Conservation (phyloP, 2,797 vertebrate genomes). For the Eospalax fontanierii region DNA sequence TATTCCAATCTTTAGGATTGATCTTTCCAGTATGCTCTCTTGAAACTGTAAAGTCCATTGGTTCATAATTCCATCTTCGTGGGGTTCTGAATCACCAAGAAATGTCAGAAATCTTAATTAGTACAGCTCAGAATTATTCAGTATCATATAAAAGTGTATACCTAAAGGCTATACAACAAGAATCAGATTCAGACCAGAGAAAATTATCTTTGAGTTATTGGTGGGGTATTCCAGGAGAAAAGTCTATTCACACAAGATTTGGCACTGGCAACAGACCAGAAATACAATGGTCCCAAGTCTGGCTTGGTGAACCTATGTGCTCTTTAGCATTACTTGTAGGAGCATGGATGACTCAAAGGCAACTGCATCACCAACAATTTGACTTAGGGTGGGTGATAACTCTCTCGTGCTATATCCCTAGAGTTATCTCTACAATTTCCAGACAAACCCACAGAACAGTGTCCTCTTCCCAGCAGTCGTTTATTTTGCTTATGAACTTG, state of each 20-base stretch:
- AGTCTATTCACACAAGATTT: background rate
- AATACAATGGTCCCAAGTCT: too few relatives aligned
- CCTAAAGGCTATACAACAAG: too few relatives aligned
- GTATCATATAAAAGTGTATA: background rate
- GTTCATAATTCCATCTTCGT: background rate
- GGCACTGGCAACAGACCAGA: background rate
- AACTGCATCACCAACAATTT: background rate
- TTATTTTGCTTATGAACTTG: background rate
- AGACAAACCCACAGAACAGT: background rate
- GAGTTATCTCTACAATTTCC: background rate
- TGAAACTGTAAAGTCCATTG: background rate
- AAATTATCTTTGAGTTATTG: too few relatives aligned
- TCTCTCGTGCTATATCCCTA: too few relatives aligned
- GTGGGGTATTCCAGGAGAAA: too few relatives aligned
- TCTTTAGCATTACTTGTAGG: too few relatives aligned
- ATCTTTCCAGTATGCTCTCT: background rate
- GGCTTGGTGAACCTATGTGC: background rate
- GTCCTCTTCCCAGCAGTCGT: background rate
- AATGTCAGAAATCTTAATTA: background rate
- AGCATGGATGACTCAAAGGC: background rate
- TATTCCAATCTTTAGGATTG: background rate
- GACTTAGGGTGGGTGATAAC: too few relatives aligned
- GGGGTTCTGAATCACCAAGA: background rate
- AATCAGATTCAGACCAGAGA: too few relatives aligned
- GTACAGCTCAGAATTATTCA: background rate